These are phyloP conservation scores for Carposina sasakii DNA, from an alignment of 1,140 invertebrate genomes.

Conservation along the genomic window DNA sequence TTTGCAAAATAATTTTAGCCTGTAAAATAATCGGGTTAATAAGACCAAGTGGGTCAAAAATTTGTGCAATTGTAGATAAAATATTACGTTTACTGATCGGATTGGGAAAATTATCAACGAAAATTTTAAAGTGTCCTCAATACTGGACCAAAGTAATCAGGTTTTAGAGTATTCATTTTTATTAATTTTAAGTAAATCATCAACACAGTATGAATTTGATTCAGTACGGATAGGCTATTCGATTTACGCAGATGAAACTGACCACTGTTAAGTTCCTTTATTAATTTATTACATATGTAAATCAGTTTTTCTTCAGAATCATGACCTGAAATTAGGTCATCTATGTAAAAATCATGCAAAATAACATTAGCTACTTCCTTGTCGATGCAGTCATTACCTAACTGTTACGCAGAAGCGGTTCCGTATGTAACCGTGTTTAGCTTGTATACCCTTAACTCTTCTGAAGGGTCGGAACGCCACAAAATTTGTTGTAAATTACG, in stretches of 20 bases:
- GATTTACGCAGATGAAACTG: slow-evolving; percentile 5
- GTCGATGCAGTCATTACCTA: background rate
- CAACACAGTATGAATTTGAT: background rate
- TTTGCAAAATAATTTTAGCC: slow-evolving; percentile 2
- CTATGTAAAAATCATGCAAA: slow-evolving; percentile 3
- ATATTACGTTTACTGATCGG: background rate
- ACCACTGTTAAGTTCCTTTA: background rate
- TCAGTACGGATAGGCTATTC: background rate
- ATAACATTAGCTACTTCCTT: background rate
- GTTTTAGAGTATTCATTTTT: background rate
- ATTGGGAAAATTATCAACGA: background rate
- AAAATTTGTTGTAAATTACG: slow-evolving; percentile 2
- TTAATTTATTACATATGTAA: background rate
- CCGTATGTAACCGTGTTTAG: slow-evolving; percentile 1
- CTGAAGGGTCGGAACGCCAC: background rate
- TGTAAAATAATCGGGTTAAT: background rate
- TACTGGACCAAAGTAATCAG: background rate
- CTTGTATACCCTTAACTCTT: background rate
- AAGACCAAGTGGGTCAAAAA: slow-evolving; percentile 5
- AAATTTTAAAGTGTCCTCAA: background rate
- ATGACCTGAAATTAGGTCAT: background rate
- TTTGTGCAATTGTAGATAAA: background rate
- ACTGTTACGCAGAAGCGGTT: background rate
- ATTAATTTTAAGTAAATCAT: background rate
- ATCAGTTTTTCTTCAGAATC: background rate